Percentiles rank a stretch among this genome's conserved stretches.
phyloP scores from a whole-genome alignment of 1,140 invertebrate genomes.

The Papilio helenus region DNA sequence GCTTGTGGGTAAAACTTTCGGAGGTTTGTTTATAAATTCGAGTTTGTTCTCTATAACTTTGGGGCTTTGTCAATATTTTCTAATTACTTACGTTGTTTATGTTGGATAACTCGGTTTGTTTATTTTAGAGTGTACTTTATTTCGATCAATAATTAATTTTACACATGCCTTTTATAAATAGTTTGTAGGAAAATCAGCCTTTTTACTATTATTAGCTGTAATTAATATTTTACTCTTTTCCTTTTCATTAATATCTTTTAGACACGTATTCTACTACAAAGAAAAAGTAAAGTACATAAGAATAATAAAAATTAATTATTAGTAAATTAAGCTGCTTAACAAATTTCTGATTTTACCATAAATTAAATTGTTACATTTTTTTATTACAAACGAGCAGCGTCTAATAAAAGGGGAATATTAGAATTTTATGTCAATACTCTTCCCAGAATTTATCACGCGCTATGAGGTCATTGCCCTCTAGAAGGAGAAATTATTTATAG shows the following conservation, averaged over 20 bases:
- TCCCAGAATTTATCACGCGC: conserved; percentile 5
- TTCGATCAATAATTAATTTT: not conserved
- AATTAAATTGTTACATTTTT: conserved; percentile 24
- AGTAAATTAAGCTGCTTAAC: not conserved
- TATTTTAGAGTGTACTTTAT: not conserved
- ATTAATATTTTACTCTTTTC: not conserved
- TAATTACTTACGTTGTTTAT: conserved; percentile 26
- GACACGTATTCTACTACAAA: not conserved
- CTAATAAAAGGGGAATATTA: not conserved
- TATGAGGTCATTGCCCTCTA: conserved; percentile 3
- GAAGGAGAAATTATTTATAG: conserved; percentile 34
- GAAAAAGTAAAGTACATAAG: not conserved
- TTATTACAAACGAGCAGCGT: not conserved
- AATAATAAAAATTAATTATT: not conserved
- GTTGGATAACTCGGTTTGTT: not conserved
- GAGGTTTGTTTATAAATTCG: conserved; percentile 25
- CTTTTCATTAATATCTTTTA: not conserved
- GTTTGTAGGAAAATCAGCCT: no score
- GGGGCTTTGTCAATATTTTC: conserved; percentile 34
- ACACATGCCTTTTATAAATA: not conserved
- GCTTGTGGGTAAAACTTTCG: conserved; percentile 8
- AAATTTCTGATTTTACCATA: not conserved
- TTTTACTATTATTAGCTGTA: no score
- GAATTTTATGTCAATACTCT: conserved; percentile 19
- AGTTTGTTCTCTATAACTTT: conserved; percentile 21